A percentile compares a stretch with the other conserved stretches of the same genome.
These are phyloP conservation scores for Atrina japonica DNA, from an alignment of 2,888 invertebrate species.

Conservation along the genomic window DNA sequence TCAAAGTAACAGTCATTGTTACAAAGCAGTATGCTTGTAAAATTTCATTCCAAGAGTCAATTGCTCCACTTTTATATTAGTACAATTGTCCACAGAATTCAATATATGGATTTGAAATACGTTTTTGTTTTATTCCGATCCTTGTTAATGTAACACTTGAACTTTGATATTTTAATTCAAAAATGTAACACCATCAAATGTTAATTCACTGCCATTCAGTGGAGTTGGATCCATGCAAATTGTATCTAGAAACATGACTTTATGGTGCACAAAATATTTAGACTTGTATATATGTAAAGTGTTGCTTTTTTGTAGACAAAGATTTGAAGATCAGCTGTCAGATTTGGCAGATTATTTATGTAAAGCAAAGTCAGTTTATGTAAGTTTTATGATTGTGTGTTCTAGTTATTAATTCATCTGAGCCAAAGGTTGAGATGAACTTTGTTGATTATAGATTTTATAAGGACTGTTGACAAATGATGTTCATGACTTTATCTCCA, in stretches of 20 bases:
- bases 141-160: neutral
- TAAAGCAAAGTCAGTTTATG: slow-evolving; percentile 47
- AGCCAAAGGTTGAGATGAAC: neutral
- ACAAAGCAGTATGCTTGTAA: no score
- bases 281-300: neutral
- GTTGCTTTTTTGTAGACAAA: slow-evolving; percentile 31
- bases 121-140: neutral
- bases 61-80: no score
- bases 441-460: neutral
- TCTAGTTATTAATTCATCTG: neutral
- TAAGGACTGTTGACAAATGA: neutral
- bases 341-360: slow-evolving; percentile 29
- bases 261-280: no score
- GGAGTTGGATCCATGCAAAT: no score
- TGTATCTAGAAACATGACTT: no score
- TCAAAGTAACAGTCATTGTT: no score
- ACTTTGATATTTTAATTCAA: no score
- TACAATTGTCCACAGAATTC: no score
- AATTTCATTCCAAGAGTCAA: no score
- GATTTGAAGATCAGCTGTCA: slow-evolving; percentile 52
- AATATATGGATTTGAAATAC: neutral
- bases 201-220: no score
- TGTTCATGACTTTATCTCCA: neutral
- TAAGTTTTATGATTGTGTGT: slow-evolving; percentile 35
- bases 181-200: no score